Evolutionary conservation across 2,888 invertebrate genomes (phyloP), one percentile per base, ranked within the genome.

Genomic region (Odontomyia ornata): DNA sequence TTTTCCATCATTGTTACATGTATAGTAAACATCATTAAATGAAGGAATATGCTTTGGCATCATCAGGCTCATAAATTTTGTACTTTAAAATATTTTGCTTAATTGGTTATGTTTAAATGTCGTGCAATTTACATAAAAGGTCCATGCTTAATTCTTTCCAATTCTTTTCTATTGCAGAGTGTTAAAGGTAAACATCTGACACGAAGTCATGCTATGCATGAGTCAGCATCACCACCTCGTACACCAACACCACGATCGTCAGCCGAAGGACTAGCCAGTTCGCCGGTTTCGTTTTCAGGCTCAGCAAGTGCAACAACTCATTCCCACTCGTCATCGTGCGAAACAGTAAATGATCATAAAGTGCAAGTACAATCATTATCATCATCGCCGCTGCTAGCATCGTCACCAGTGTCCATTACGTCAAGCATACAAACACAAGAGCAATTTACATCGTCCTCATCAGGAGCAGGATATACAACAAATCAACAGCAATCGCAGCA

Each of bases 181-280:
- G 90, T 93, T 86, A 95, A 95, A 89, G 90, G 93, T 80, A 95
- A 95, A 88, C 91, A 94, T 84, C 89, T 96, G 82, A 94, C 95
- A 78, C 91, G 97, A 83, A 95, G 96, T 84, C 94, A 95, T 88
- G 97, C 96, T 80, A 93, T 96, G 89, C 91, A 95, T 84, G 96
- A 96, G 86, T 92, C 95, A 80, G 91, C 93, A 69, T 91, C 91
- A 28, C 91, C 90, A 13, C 91, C 91, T 43, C 89, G 90, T 79
- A 88, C 89, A 67, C 85, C 87, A 25, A 89, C 90, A 47, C 90
- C 90, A 69, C 83, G 87, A 77, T 83, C 83, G 57, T 69, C 69
- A 9, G 69, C 69, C 69, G 73, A 73, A 52, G 73, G 73, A 18
- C 27, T 81, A 71, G 79, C 80, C 56, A 79, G 80, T 47, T 81